Conservation (phyloP, 2,797 vertebrate genomes). For the Pyrocephalus nanus region DNA sequence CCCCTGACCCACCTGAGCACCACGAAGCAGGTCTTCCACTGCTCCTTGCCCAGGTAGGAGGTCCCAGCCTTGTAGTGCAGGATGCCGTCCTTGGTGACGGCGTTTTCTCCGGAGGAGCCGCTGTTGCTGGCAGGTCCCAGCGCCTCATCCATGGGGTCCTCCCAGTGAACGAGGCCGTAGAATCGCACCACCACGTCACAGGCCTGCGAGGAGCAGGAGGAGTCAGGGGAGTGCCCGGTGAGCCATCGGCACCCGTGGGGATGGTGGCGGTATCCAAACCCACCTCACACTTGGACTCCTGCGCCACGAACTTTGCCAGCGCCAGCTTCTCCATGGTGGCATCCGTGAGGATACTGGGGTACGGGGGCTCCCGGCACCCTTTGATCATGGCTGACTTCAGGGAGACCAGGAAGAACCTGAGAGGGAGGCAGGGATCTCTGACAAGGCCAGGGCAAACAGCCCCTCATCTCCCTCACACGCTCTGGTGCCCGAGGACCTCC, state of each 20-base stretch:
- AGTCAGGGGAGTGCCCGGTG: not conserved
- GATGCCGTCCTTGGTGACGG: slow-evolving; percentile 86
- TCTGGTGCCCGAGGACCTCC: not conserved
- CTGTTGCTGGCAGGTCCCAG: slow-evolving; percentile 72
- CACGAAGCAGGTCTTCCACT: slow-evolving; percentile 94
- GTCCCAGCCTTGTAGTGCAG: slow-evolving; percentile 88
- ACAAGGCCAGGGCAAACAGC: not conserved
- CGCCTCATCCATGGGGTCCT: slow-evolving; percentile 88
- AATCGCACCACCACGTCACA: slow-evolving; percentile 84
- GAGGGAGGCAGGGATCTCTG: not conserved
- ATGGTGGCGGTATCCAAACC: accelerated
- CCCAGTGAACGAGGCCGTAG: slow-evolving; percentile 96
- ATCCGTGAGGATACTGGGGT: slow-evolving; percentile 91
- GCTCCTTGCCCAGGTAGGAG: slow-evolving; percentile 93
- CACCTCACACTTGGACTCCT: slow-evolving; percentile 93
- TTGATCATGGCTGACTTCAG: slow-evolving; percentile 93
- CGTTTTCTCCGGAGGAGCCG: slow-evolving; percentile 39
- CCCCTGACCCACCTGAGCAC: slow-evolving; percentile 85
- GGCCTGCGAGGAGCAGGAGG: slow-evolving; percentile 71
- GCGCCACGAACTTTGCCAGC: slow-evolving; percentile 93
- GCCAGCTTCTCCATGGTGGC: slow-evolving; percentile 98
- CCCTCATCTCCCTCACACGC: not conserved
- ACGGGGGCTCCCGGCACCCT: slow-evolving; percentile 91
- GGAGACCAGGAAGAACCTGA: slow-evolving; percentile 89
- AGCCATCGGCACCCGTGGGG: accelerated